A percentile compares a stretch with the other conserved stretches of the same genome.
Conservation (phyloP, 2,888 invertebrate genomes). For the Polietes domitor region DNA sequence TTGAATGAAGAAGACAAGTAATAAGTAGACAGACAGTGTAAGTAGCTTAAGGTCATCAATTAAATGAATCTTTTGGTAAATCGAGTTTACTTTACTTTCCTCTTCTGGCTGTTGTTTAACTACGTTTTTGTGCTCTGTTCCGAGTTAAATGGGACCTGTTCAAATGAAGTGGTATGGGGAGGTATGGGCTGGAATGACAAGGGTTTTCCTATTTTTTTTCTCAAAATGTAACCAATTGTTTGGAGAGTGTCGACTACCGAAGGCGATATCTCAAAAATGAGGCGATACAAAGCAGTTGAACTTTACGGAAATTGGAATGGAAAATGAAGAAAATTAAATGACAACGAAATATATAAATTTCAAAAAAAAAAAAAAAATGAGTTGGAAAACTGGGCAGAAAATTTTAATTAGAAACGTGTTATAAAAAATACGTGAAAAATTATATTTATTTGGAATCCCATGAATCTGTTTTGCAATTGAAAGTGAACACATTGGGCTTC, state of each 20-base stretch:
- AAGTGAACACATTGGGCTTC: no score
- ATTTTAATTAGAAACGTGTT: not conserved
- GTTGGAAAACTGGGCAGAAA: not conserved
- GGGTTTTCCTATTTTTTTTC: not conserved
- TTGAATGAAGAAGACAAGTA: slow-evolving; percentile 5
- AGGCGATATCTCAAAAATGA: not conserved
- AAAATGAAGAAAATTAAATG: not conserved
- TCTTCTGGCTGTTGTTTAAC: not conserved
- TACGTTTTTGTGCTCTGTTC: not conserved
- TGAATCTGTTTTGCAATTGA: no score
- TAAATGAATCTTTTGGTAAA: slow-evolving; percentile 51
- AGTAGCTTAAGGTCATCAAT: slow-evolving; percentile 64
- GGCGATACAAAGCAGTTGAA: not conserved
- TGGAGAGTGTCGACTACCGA: not conserved
- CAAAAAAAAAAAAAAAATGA: not conserved
- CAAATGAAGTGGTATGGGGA: no score
- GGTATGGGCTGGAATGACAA: not conserved
- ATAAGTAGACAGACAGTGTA: slow-evolving; percentile 4
- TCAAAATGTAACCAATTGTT: not conserved
- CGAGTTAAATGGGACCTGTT: not conserved
- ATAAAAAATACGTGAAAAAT: no score
- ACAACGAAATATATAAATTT: not conserved
- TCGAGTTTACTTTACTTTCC: slow-evolving; percentile 1
- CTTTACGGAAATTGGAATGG: not conserved
- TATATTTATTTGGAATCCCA: no score